These are phyloP conservation scores for Danio aesculapii DNA, from an alignment of 2,797 vertebrate species.

Conservation along the genomic window DNA sequence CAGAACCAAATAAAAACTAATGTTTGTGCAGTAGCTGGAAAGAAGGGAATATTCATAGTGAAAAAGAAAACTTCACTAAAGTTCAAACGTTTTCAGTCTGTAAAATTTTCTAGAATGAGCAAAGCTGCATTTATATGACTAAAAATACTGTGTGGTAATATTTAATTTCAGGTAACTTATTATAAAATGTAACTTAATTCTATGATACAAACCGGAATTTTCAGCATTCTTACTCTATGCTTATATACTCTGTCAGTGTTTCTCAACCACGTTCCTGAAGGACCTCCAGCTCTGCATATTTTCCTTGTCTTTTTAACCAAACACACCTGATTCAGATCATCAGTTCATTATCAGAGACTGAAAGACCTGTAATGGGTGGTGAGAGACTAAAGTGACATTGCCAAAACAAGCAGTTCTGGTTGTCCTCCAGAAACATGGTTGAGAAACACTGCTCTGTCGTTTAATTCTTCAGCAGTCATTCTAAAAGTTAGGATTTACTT, in stretches of 20 bases:
- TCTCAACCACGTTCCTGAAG: too few relatives aligned
- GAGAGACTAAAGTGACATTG: too few relatives aligned
- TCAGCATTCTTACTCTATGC: not conserved
- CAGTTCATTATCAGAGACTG: too few relatives aligned
- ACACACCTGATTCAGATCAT: too few relatives aligned
- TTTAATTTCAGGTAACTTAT: not conserved
- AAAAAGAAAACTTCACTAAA: not conserved
- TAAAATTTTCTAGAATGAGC: not conserved
- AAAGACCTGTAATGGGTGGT: too few relatives aligned
- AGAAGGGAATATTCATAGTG: not conserved
- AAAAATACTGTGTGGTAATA: not conserved
- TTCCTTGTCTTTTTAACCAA: too few relatives aligned
- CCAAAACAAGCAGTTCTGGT: too few relatives aligned
- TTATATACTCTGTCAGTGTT: too few relatives aligned
- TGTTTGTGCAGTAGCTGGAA: slow-evolving; percentile 91
- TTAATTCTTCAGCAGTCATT: not conserved
- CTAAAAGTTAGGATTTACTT: not conserved
- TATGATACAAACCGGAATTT: not conserved
- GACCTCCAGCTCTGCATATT: too few relatives aligned
- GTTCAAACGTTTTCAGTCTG: not conserved
- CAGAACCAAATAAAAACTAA: slow-evolving; percentile 94
- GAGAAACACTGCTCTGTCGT: too few relatives aligned
- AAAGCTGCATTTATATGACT: not conserved
- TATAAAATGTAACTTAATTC: not conserved
- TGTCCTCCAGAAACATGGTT: too few relatives aligned